Percentiles rank a stretch among this genome's conserved stretches.
These are phyloP conservation scores for Girardinus metallicus DNA, from an alignment of 2,797 vertebrate species.

Conservation along the genomic window DNA sequence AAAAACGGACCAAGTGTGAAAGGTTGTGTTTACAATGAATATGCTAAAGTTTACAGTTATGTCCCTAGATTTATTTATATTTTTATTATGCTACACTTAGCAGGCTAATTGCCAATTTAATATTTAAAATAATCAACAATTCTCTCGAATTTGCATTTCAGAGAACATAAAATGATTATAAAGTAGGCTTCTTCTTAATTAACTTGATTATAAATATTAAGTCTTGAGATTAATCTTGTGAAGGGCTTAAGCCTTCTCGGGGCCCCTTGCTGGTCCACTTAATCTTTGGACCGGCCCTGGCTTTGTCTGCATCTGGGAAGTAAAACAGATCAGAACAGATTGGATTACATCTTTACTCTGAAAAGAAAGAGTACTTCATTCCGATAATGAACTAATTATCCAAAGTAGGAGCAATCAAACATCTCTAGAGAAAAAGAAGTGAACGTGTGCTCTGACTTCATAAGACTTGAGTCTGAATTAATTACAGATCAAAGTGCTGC, in stretches of 20 bases:
- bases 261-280: background rate
- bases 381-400: constrained; percentile 17
- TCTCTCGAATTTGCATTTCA: background rate
- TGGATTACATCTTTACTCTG: background rate
- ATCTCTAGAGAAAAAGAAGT: constrained; percentile 27
- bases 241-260: background rate
- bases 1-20: background rate
- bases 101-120: background rate
- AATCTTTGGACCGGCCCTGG: background rate
- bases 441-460: constrained; percentile 17
- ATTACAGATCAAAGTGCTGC: constrained; percentile 52
- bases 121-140: background rate
- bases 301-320: background rate
- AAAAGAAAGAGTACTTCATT: constrained; percentile 19
- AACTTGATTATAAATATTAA: background rate
- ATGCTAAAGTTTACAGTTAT: background rate
- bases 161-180: background rate
- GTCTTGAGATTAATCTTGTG: background rate
- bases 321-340: background rate
- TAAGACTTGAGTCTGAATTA: constrained; percentile 34
- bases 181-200: background rate
- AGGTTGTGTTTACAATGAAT: background rate
- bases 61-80: background rate
- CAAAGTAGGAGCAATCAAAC: constrained; percentile 20
- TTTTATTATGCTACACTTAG: background rate